Percentiles rank a stretch among this genome's conserved stretches.
phyloP scores from a whole-genome alignment of 1,140 invertebrate genomes.

The Hyles euphorbiae region DNA sequence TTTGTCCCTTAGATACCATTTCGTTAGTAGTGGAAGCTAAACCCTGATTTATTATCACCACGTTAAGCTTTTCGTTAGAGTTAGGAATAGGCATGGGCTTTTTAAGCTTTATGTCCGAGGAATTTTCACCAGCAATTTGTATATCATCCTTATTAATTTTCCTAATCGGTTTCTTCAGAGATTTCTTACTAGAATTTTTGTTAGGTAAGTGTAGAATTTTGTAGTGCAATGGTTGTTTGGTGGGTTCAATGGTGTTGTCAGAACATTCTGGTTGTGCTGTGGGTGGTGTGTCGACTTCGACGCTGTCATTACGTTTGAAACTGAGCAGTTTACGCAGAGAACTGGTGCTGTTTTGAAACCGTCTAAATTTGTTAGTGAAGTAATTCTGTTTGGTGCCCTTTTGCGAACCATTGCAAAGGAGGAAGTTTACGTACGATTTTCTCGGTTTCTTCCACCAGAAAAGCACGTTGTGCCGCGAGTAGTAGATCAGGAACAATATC shows the following conservation, averaged over 20 bases:
- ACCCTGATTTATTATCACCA: slow-evolving; percentile 80
- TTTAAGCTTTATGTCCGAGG: slow-evolving; percentile 8
- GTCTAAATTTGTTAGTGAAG: slow-evolving; percentile 28
- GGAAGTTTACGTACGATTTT: slow-evolving; percentile 81
- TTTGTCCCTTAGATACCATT: slow-evolving; percentile 29
- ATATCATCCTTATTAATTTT: slow-evolving; percentile 44
- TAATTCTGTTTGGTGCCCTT: slow-evolving; percentile 13
- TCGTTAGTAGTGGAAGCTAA: slow-evolving; percentile 84
- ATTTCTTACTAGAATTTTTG: slow-evolving; percentile 8
- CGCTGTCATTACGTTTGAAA: slow-evolving; percentile 24
- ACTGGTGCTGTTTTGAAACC: slow-evolving; percentile 24
- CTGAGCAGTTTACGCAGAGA: slow-evolving; percentile 32
- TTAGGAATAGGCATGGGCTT: slow-evolving; percentile 9
- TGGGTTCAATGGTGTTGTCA: background rate
- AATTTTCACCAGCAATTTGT: slow-evolving; percentile 26
- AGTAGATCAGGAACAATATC: slow-evolving; percentile 82
- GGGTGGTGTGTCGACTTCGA: background rate
- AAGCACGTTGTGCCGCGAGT: slow-evolving; percentile 80
- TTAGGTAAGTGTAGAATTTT: slow-evolving; percentile 5
- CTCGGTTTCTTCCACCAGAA: slow-evolving; percentile 81
- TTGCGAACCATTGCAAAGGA: slow-evolving; percentile 11
- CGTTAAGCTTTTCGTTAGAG: slow-evolving; percentile 28
- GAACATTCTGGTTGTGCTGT: background rate
- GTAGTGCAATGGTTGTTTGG: slow-evolving; percentile 3
- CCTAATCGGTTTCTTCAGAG: slow-evolving; percentile 14